Conservation (phyloP, 1,140 invertebrate genomes). For the Nasonia vitripennis region DNA sequence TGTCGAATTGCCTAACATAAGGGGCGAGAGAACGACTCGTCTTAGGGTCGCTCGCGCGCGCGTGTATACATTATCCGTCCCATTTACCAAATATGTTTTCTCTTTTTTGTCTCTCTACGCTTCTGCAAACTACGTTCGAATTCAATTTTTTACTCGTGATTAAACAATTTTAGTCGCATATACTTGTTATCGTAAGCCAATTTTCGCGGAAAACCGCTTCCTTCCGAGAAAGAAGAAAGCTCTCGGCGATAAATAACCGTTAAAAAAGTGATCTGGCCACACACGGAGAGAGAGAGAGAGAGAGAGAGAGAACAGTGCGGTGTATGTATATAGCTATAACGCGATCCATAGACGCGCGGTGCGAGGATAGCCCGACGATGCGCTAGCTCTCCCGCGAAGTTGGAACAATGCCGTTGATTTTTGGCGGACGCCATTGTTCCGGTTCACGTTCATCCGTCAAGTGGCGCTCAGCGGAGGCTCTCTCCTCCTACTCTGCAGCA, state of each 20-base stretch:
- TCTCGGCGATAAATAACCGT: too few relatives aligned
- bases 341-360: background rate
- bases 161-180: too few relatives aligned
- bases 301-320: too few relatives aligned
- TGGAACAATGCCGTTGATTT: slow-evolving; percentile 76
- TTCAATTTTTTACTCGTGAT: too few relatives aligned
- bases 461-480: slow-evolving; percentile 50
- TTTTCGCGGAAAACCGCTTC: background rate
- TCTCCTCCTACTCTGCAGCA: background rate
- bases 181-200: too few relatives aligned
- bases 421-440: slow-evolving; percentile 73
- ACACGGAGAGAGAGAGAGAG: too few relatives aligned
- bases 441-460: slow-evolving; percentile 73
- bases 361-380: slow-evolving; percentile 13
- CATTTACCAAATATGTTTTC: slow-evolving; percentile 21
- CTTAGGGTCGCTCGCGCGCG: background rate
- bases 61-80: slow-evolving; percentile 8
- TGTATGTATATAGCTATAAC: background rate
- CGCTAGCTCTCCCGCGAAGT: slow-evolving; percentile 63
- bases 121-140: too few relatives aligned
- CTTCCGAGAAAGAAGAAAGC: background rate
- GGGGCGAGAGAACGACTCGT: slow-evolving; percentile 10
- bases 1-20: slow-evolving; percentile 56
- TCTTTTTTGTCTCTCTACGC: background rate
- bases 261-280: background rate